Evolutionary conservation across 1,140 invertebrate species (phyloP).

Genomic region (Leptinotarsa undecemlineata): DNA sequence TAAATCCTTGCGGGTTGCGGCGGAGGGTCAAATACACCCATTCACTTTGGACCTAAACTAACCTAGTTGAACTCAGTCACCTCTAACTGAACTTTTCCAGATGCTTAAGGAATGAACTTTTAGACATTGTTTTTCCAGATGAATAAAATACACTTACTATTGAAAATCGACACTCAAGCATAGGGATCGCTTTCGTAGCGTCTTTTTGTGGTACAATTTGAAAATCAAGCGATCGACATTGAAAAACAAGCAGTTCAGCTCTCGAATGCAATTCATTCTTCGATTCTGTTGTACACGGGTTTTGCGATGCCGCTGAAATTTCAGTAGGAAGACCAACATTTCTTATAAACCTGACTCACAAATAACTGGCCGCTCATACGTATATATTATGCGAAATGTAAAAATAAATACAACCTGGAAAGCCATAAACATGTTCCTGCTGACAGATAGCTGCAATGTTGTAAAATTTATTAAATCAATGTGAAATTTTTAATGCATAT

Average conservation of each 20-base stretch:
- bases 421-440: conserved; percentile 19
- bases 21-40: no score
- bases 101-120: no score
- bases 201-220: no score
- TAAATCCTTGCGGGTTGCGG: no score
- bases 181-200: no score
- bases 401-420: conserved; percentile 13
- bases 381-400: conserved; percentile 18
- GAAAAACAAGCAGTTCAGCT: neutral
- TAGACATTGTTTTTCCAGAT: no score
- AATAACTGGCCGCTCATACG: neutral
- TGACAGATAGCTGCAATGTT: conserved; percentile 16
- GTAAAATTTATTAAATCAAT: conserved; percentile 22
- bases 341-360: neutral
- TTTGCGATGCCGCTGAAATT: neutral
- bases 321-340: conserved; percentile 1
- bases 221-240: no score
- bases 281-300: neutral
- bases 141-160: no score
- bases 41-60: no score
- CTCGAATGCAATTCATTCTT: neutral
- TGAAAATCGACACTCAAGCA: no score
- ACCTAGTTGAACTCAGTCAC: no score
- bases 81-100: no score
- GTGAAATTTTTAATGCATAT: conserved; percentile 13